These are phyloP conservation scores for Entomobrya multifasciata DNA, from an alignment of 2,888 invertebrate genomes.

Conservation along the genomic window DNA sequence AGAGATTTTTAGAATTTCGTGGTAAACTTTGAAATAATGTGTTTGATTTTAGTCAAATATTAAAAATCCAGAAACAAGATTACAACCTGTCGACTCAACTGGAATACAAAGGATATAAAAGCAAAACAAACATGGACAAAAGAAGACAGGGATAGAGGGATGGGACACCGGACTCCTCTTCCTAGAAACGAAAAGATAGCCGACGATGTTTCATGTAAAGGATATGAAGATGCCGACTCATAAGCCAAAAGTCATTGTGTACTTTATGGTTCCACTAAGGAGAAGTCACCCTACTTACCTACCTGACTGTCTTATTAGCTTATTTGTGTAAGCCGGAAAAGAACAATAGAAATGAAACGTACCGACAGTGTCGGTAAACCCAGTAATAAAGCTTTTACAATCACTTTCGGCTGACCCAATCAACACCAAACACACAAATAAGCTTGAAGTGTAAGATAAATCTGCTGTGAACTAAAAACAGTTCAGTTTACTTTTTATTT, in stretches of 20 bases:
- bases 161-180: conserved; percentile 26
- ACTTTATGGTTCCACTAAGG: conserved; percentile 2
- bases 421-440: conserved; percentile 61
- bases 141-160: conserved; percentile 47
- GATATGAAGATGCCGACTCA: background rate
- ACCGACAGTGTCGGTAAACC: conserved; percentile 63
- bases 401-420: conserved; percentile 56
- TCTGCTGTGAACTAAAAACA: background rate
- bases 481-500: conserved; percentile 7
- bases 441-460: conserved; percentile 3
- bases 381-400: conserved; percentile 50
- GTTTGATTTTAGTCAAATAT: background rate
- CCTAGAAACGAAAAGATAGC: conserved; percentile 48
- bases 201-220: background rate
- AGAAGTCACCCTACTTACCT: conserved; percentile 54
- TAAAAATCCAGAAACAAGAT: conserved; percentile 26
- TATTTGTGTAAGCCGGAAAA: conserved; percentile 55
- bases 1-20: no score
- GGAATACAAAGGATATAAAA: background rate
- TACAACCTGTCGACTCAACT: conserved; percentile 38
- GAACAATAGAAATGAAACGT: conserved; percentile 57
- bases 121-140: conserved; percentile 30
- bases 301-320: conserved; percentile 69
- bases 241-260: background rate
- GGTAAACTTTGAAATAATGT: no score